phyloP scores from a whole-genome alignment of 2,797 vertebrate species.

The Enteromius paludinosus region DNA sequence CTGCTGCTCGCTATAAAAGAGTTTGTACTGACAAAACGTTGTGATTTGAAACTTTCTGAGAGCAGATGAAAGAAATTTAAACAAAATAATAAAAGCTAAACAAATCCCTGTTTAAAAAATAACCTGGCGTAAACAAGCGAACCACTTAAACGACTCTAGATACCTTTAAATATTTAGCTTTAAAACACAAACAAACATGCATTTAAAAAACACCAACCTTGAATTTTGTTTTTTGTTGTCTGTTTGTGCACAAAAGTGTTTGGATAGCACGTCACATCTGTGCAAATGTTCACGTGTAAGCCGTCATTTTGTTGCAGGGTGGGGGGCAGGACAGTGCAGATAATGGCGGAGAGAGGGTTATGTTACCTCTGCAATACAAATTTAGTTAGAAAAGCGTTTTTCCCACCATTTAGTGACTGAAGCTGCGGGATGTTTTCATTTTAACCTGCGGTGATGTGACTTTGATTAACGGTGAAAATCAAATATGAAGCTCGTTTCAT shows the following conservation, averaged over 20 bases:
- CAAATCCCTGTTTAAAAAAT: neutral
- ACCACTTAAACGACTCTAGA: neutral
- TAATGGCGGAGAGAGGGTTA: conserved; percentile 47
- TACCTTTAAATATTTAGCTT: conserved; percentile 1
- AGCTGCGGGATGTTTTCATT: conserved; percentile 37
- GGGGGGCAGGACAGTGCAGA: conserved; percentile 30
- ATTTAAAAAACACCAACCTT: conserved; percentile 4
- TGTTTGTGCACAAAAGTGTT: conserved; percentile 11
- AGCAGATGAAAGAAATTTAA: neutral
- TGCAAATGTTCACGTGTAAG: conserved; percentile 36
- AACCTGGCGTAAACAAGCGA: neutral
- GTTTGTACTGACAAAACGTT: neutral
- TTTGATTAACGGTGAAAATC: conserved; percentile 63
- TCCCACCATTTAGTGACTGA: conserved; percentile 34
- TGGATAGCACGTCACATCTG: conserved; percentile 34
- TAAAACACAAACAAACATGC: conserved; percentile 10
- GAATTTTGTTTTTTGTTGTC: neutral
- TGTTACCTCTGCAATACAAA: conserved; percentile 45
- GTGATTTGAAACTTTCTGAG: neutral
- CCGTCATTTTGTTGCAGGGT: conserved; percentile 37
- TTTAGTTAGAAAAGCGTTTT: conserved; percentile 24
- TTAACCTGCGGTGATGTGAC: conserved; percentile 54
- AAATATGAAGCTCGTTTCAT: conserved; percentile 46
- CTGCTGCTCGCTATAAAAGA: neutral
- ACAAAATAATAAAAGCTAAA: neutral